Base-by-base conservation (phyloP, 2,888 invertebrate species). In the Dynastes maya region DNA sequence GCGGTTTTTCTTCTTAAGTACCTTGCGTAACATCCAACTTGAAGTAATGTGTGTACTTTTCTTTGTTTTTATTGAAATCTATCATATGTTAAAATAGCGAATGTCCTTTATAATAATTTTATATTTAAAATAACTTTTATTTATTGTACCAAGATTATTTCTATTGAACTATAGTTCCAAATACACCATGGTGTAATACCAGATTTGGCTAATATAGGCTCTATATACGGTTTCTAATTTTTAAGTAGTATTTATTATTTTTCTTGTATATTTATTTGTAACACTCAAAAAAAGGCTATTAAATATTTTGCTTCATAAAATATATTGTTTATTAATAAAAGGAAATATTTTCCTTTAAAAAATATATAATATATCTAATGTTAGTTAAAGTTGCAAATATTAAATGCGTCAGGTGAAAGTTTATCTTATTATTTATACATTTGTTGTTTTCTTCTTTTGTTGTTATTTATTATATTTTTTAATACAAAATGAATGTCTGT, bases 381-480 rank as follows among this genome's bases (percentile, higher is more conserved):
- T 67, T 67, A 49, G 67, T 49, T 49, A 67, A n/a, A 67, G 22
- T 67, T 67, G 49, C 65, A 45, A 67, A 49, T 67, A 67, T 67
- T 67, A 49, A 27, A 45, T 29, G 68, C 49, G 9, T 53, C 29
- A 27, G 27, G 51, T 68, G 68, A 51, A 68, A 49, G 11, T 68
- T 68, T 68, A 63, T 58, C 16, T 58, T 53, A 29, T 68, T 68
- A 45, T 68, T 68, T 68, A 68, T 22, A 68, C 27, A 45, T 45
- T 63, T 67, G 67, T 45, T 67, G 22, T 68, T 68, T 68, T 51
- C 49, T 58, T 58, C 16, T 58, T 58, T 58, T 58, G 29, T 68
- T 68, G 29, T 68, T 51, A 49, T 51, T 68, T 68, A 51, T 53
- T 68, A 68, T 68, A 68, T 51, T 67, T 32, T 64, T 67, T 68